These are phyloP conservation scores for Diabrotica undecimpunctata DNA, from an alignment of 1,140 invertebrate genomes.

Conservation along the genomic window DNA sequence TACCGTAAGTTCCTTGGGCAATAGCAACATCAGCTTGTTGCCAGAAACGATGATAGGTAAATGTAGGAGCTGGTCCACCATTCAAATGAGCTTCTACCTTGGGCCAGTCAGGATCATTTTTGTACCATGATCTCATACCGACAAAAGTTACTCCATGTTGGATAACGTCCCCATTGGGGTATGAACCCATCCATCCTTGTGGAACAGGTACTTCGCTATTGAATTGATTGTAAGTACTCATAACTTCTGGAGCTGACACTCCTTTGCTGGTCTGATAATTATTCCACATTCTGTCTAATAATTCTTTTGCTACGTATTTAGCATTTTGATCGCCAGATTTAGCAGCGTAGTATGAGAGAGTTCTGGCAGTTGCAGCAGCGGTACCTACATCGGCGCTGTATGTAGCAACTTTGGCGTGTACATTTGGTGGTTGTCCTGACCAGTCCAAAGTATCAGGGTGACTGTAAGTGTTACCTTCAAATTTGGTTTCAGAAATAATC, in stretches of 20 bases:
- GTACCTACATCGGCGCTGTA: slow-evolving; percentile 22
- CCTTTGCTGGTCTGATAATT: slow-evolving; percentile 21
- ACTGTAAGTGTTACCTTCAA: slow-evolving; percentile 18
- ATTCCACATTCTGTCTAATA: slow-evolving; percentile 23
- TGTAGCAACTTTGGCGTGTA: slow-evolving; percentile 15
- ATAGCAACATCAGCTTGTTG: slow-evolving; percentile 27
- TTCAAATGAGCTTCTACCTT: slow-evolving; percentile 25
- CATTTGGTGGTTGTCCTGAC: slow-evolving; percentile 27
- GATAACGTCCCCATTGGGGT: slow-evolving; percentile 32
- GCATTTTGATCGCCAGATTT: slow-evolving; percentile 23
- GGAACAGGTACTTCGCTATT: slow-evolving; percentile 24
- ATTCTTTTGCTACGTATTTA: slow-evolving; percentile 25
- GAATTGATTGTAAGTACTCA: slow-evolving; percentile 23
- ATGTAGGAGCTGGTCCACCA: slow-evolving; percentile 22
- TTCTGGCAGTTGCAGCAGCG: slow-evolving; percentile 24
- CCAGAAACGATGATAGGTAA: slow-evolving; percentile 30
- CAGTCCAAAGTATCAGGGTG: slow-evolving; percentile 25
- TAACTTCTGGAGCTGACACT: slow-evolving; percentile 14
- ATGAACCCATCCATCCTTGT: slow-evolving; percentile 25
- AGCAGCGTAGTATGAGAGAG: slow-evolving; percentile 26
- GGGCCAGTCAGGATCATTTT: slow-evolving; percentile 26
- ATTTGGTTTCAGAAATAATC: slow-evolving; percentile 22
- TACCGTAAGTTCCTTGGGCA: slow-evolving; percentile 23
- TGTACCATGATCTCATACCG: slow-evolving; percentile 29
- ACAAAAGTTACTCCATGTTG: slow-evolving; percentile 27